Evolutionary conservation across 2,113 vertebrate species (phyloP).

Genomic region (Blennius ocellaris): DNA sequence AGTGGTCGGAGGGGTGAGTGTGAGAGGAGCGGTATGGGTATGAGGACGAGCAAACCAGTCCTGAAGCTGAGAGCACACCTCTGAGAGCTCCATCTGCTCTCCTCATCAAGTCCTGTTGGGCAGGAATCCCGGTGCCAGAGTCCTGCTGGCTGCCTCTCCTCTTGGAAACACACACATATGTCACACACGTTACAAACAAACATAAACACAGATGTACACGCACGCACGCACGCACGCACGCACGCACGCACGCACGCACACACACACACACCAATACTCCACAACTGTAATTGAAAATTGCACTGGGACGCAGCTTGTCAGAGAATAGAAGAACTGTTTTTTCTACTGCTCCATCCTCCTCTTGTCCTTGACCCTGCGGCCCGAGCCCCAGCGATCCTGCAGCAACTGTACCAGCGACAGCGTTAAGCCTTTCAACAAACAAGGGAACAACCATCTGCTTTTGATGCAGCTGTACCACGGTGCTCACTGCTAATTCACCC

Average conservation of each 20-base stretch:
- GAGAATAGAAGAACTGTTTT: conserved; percentile 37
- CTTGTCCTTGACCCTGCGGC: conserved; percentile 46
- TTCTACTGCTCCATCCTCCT: conserved; percentile 31
- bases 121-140: conserved; percentile 68
- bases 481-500: conserved; percentile 39
- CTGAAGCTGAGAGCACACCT: conserved; percentile 59
- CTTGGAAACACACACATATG: conserved; percentile 29
- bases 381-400: background rate
- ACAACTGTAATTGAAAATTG: conserved; percentile 54
- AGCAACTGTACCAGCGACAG: background rate
- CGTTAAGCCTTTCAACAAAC: conserved; percentile 30
- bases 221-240: conserved; percentile 22
- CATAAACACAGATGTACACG: conserved; percentile 5
- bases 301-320: conserved; percentile 24
- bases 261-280: background rate
- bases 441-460: conserved; percentile 22
- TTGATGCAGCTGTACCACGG: conserved; percentile 17
- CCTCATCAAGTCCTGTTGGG: conserved; percentile 68
- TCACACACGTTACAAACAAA: conserved; percentile 19
- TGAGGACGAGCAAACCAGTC: conserved; percentile 14
- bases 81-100: conserved; percentile 79
- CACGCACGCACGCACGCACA: conserved; percentile 4
- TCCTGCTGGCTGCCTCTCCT: conserved; percentile 49
- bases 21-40: background rate
- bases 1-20: conserved; percentile 14